Evolutionary conservation across 2,888 invertebrate genomes (phyloP).

Genomic region (Noctua pronuba): DNA sequence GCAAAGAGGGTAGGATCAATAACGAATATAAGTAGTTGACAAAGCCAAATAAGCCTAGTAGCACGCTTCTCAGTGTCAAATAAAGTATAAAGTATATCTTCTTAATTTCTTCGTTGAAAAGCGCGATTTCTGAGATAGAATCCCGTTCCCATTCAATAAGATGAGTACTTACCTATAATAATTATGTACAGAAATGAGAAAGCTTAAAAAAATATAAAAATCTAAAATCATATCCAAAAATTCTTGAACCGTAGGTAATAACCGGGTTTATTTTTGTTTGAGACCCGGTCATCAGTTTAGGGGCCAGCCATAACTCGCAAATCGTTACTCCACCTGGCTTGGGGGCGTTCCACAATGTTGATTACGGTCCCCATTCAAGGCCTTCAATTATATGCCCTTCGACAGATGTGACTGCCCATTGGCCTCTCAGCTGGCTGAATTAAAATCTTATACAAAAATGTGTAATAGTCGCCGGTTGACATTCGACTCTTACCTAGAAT

Average conservation of each 20-base stretch:
- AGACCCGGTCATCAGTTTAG: not conserved
- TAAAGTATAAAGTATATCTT: not conserved
- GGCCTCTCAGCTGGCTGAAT: constrained; percentile 30
- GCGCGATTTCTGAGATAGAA: not conserved
- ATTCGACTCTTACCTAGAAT: constrained; percentile 6
- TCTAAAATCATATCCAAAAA: no score
- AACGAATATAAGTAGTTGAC: no score
- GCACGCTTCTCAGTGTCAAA: not conserved
- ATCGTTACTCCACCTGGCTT: constrained; percentile 42
- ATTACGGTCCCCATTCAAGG: constrained; percentile 41
- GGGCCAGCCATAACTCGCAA: not conserved
- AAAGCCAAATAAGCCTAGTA: not conserved
- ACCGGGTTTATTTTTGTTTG: constrained; percentile 1
- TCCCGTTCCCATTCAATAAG: not conserved
- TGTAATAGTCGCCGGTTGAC: not conserved
- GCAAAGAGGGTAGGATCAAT: not conserved
- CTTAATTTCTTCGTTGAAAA: not conserved
- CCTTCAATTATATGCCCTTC: constrained; percentile 35
- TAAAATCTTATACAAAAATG: constrained; percentile 21
- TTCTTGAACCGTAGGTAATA: no score
- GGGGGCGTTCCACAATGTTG: constrained; percentile 39
- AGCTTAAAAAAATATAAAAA: no score
- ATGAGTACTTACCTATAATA: no score
- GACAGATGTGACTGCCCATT: constrained; percentile 52
- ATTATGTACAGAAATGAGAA: not conserved